A percentile compares a stretch with the other conserved stretches of the same genome.
phyloP scores from a whole-genome alignment of 1,140 invertebrate species.

The Hypsibius dujardini region DNA sequence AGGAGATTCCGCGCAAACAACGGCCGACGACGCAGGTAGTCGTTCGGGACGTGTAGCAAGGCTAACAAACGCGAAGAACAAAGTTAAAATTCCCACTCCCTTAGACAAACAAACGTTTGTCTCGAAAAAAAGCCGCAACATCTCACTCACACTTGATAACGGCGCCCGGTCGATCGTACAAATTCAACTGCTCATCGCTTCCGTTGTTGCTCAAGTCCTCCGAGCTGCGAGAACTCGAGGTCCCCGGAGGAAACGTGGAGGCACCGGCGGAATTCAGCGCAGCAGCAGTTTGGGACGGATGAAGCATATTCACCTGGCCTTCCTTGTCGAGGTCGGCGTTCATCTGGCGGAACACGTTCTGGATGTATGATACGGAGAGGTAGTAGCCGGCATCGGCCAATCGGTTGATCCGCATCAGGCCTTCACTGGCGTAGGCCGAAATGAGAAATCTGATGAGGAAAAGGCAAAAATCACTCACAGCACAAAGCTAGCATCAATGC shows the following conservation, averaged over 20 bases:
- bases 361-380: constrained; percentile 1
- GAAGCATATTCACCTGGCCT: background rate
- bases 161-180: constrained; percentile 8
- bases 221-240: too few relatives aligned
- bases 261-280: background rate
- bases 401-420: too few relatives aligned
- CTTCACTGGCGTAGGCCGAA: constrained; percentile 1
- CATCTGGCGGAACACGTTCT: constrained; percentile 1
- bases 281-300: background rate
- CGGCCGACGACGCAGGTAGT: background rate
- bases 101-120: background rate
- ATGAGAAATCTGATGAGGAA: background rate
- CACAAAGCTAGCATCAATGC: too few relatives aligned
- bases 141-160: background rate
- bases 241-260: too few relatives aligned
- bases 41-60: background rate
- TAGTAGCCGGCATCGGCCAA: too few relatives aligned
- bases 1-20: constrained; percentile 1
- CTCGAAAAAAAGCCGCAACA: too few relatives aligned
- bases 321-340: background rate
- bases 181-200: background rate
- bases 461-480: too few relatives aligned
- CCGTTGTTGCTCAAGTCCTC: too few relatives aligned
- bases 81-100: background rate
- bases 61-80: background rate